Percentiles rank a stretch among this genome's conserved stretches.
Conservation (phyloP, 2,113 vertebrate species). For the Columbina picui region DNA sequence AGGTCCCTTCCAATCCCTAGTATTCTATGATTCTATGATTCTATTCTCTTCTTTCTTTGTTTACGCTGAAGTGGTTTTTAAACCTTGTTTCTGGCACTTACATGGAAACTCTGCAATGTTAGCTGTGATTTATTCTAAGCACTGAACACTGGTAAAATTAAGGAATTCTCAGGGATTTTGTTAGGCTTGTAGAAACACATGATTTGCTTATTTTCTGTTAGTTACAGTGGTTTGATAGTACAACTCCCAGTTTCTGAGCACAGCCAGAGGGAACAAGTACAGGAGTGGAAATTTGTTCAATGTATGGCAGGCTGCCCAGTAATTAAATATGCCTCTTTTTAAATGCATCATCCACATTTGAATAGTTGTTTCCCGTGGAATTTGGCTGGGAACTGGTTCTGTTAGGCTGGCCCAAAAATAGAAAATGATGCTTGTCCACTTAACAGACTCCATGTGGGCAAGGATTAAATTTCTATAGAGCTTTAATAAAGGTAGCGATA, state of each 20-base stretch:
- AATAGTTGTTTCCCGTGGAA: neutral
- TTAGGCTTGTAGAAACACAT: neutral
- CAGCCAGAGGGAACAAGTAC: neutral
- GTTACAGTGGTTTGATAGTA: neutral
- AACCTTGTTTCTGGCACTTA: neutral
- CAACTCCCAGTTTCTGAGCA: neutral
- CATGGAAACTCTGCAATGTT: neutral
- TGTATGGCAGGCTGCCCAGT: neutral
- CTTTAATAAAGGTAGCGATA: neutral
- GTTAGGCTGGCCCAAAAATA: neutral
- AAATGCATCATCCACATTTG: neutral
- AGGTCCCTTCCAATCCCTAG: too few species aligned
- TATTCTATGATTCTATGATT: too few species aligned
- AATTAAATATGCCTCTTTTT: neutral
- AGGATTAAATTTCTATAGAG: neutral
- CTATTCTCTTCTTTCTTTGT: too few species aligned
- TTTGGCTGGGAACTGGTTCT: neutral
- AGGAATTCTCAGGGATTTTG: conserved; percentile 7
- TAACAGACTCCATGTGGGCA: neutral
- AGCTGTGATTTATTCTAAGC: neutral
- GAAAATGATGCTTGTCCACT: neutral
- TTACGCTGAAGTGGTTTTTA: neutral
- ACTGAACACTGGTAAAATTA: neutral
- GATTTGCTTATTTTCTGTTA: conserved; percentile 27
- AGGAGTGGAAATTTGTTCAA: conserved; percentile 32